Conservation (phyloP, 2,797 vertebrate species). For the Pygocentrus nattereri region DNA sequence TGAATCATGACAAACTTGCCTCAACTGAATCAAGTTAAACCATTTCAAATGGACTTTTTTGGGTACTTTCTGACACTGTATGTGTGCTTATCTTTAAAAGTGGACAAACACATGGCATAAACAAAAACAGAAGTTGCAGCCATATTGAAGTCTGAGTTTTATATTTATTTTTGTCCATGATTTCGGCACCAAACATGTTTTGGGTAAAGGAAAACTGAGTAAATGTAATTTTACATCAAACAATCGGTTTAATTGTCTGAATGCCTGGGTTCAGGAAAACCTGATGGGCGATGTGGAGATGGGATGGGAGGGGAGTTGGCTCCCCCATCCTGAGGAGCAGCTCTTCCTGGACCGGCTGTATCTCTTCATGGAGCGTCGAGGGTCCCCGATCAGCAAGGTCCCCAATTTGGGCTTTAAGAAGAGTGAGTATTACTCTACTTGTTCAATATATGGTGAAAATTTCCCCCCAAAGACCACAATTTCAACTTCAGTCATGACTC, state of each 20-base stretch:
- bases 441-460: not conserved
- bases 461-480: not conserved
- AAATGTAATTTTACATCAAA: too few species aligned
- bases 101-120: not conserved
- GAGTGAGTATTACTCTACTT: slow-evolving; percentile 70
- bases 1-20: not conserved
- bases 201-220: too few species aligned
- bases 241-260: not conserved
- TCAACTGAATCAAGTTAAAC: too few species aligned
- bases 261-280: slow-evolving; percentile 72
- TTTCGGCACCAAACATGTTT: not conserved
- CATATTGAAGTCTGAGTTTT: not conserved
- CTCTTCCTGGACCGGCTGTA: slow-evolving; percentile 83
- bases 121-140: not conserved
- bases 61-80: not conserved
- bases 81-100: not conserved
- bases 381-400: slow-evolving; percentile 82
- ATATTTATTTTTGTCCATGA: not conserved
- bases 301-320: slow-evolving; percentile 77
- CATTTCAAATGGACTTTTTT: too few species aligned
- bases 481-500: not conserved
- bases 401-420: slow-evolving; percentile 87
- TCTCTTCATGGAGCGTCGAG: slow-evolving; percentile 77
- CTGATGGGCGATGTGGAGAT: slow-evolving; percentile 80
- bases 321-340: slow-evolving; percentile 83